Evolutionary conservation across 2,113 vertebrate species (phyloP), one percentile per base, ranked within the genome.

Genomic region (Dicaeum eximium): DNA sequence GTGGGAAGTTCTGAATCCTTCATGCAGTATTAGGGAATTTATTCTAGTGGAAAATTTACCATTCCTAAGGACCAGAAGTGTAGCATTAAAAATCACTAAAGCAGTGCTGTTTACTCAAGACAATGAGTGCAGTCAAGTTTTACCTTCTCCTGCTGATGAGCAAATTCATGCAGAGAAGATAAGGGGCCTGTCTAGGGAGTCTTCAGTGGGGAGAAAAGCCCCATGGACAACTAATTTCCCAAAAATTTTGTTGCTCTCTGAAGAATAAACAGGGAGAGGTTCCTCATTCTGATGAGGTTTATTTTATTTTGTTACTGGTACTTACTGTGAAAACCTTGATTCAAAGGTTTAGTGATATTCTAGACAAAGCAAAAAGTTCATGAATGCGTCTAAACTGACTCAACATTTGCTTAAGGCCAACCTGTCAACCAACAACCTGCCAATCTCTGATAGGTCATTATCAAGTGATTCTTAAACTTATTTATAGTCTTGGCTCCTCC

Each of bases 41-140:
- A 74, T 90, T 93, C 72, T 75, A 37, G 69, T 50, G 50, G 47
- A 84, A 81, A 91, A 77, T 64, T 65, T 85, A 45, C 45, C 3
- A 6, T 80, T 96, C 74, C 80, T 65, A 51, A 91, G 50, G 33
- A 65, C 21, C 86, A 65, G 42, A 81, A 74, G 2, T 3, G 2
- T 48, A 75, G 38, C 62, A 58, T 87, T 81, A 82, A 81, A 90
- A 88, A 70, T 79, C 62, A 82, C 58, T 95, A 67, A 57, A 75
- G 62, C 33, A 87, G 13, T 4, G 4, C 38, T 72, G 18, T 91
- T 95, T 78, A 80, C 37, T 35, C 21, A 73, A 47, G 24, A 28
- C 58, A 65, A 54, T 60, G 13, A 71, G 15, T n/a, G 24, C 1
- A 84, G 53, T 80, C 27, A 78, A 27, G 11, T 67, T 62, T 70